Percentiles rank a stretch among this genome's conserved stretches.
Conservation (phyloP, 35 echinoderm and acorn worm genomes). For the Anneissia japonica region DNA sequence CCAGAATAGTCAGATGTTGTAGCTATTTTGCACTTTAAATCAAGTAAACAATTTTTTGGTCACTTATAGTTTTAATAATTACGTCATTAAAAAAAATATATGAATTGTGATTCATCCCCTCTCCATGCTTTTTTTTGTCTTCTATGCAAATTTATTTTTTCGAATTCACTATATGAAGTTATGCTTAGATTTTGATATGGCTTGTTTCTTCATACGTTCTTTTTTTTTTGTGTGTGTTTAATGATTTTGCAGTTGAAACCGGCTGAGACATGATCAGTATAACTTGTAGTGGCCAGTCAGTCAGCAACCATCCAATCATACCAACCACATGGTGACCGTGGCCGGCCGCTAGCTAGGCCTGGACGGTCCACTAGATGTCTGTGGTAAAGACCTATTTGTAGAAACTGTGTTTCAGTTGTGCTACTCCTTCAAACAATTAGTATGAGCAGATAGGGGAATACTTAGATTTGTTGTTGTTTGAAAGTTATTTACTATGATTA, state of each 20-base stretch:
- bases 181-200: no score
- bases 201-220: not conserved
- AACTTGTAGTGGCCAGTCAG: not conserved
- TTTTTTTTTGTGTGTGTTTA: not conserved
- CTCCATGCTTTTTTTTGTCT: no score
- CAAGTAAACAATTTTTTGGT: no score
- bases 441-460: not conserved
- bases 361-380: not conserved
- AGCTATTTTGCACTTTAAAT: no score
- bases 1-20: no score
- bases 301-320: not conserved
- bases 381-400: constrained; percentile 1
- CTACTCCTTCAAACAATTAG: no score
- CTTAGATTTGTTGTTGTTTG: not conserved
- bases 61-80: no score
- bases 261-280: not conserved
- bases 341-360: not conserved
- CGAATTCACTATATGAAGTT: not conserved
- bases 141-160: no score
- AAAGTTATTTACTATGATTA: not conserved
- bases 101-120: no score
- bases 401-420: not conserved
- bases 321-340: not conserved
- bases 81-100: no score
- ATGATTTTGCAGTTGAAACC: not conserved